A percentile compares a stretch with the other conserved stretches of the same genome.
Conservation (phyloP, 1,140 invertebrate genomes). For the Lysiphlebus fabarum region DNA sequence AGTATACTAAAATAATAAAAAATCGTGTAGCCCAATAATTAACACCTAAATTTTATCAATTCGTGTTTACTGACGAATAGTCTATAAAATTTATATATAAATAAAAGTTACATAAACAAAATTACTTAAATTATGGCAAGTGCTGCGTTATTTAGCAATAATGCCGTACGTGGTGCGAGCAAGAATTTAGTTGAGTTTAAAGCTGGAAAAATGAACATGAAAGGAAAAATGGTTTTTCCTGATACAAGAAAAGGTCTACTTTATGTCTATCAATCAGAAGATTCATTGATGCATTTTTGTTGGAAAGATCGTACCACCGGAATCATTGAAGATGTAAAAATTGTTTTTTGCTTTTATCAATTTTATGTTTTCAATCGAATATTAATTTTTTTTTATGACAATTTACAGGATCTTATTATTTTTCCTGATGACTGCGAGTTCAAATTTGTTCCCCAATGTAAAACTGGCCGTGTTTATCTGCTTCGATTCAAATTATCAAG, state of each 20-base stretch:
- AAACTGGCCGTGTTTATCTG: constrained; percentile 92
- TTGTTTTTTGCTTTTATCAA: too few species aligned
- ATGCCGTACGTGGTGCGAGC: constrained; percentile 69
- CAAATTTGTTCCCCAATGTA: constrained; percentile 90
- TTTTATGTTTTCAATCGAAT: constrained; percentile 1
- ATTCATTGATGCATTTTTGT: constrained; percentile 95
- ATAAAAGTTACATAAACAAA: constrained; percentile 6
- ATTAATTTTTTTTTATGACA: constrained; percentile 47
- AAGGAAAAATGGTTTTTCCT: constrained; percentile 90
- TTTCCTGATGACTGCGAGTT: constrained; percentile 99
- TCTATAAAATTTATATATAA: background rate
- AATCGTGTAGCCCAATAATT: background rate
- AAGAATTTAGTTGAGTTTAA: constrained; percentile 94
- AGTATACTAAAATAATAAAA: background rate
- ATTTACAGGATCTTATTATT: constrained; percentile 87
- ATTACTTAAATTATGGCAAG: constrained; percentile 47
- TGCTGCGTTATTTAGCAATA: constrained; percentile 70
- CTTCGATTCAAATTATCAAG: constrained; percentile 93
- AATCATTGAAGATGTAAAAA: constrained; percentile 69
- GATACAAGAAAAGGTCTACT: constrained; percentile 93
- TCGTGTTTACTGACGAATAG: background rate
- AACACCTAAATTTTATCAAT: background rate
- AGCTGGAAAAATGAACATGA: constrained; percentile 95
- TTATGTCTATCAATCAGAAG: constrained; percentile 93
- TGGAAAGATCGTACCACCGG: constrained; percentile 91